A percentile compares a stretch with the other conserved stretches of the same genome.
Evolutionary conservation across 2,888 invertebrate genomes (phyloP).

Genomic region (Timema podura): DNA sequence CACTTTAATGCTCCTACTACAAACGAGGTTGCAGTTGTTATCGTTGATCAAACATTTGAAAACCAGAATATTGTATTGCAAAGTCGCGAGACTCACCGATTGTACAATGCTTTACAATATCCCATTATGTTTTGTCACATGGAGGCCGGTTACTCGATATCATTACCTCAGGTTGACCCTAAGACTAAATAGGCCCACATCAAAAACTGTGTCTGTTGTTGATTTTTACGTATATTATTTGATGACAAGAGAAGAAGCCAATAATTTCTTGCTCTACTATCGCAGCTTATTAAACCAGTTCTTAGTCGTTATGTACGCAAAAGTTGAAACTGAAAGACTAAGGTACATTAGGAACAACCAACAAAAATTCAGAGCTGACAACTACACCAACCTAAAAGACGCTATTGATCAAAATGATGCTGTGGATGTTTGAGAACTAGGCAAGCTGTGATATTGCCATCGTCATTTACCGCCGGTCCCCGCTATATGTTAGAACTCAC

Average conservation of each 20-base stretch:
- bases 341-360: constrained; percentile 5
- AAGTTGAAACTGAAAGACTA: too few relatives aligned
- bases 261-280: constrained; percentile 28
- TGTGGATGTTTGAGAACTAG: constrained; percentile 23
- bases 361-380: constrained; percentile 30
- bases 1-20: constrained; percentile 22
- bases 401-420: constrained; percentile 14
- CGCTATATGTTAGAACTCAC: constrained; percentile 32
- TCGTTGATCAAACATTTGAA: constrained; percentile 2
- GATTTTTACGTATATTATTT: constrained; percentile 33
- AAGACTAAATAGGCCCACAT: constrained; percentile 18
- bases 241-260: constrained; percentile 28
- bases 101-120: constrained; percentile 38
- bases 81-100: constrained; percentile 7
- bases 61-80: constrained; percentile 37
- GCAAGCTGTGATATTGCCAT: constrained; percentile 36
- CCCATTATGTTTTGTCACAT: constrained; percentile 37
- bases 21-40: constrained; percentile 24
- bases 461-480: constrained; percentile 35
- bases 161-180: constrained; percentile 26
- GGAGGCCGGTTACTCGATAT: constrained; percentile 31
- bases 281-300: constrained; percentile 36
- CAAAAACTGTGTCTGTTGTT: constrained; percentile 24
- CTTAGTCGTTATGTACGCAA: constrained; percentile 35
- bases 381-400: constrained; percentile 36